phyloP scores from a whole-genome alignment of 2,797 vertebrate genomes.

The Neomorphus geoffroyi region DNA sequence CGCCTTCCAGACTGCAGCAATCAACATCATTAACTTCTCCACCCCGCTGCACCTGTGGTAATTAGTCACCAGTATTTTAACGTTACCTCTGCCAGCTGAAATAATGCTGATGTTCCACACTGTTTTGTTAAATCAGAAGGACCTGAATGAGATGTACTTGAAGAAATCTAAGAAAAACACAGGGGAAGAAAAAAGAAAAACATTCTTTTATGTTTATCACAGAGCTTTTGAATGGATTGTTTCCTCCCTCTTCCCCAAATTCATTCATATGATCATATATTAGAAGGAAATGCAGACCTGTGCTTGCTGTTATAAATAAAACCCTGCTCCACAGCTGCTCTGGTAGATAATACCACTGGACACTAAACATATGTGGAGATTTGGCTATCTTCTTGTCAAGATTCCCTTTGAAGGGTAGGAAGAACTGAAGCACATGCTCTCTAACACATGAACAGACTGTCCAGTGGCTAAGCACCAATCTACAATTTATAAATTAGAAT shows the following conservation, averaged over 20 bases:
- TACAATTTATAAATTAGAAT: too few relatives aligned
- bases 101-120: slow-evolving; percentile 80
- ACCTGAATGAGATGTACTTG: slow-evolving; percentile 77
- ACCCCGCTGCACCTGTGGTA: background rate
- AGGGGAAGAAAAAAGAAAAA: background rate
- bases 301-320: background rate
- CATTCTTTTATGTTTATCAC: background rate
- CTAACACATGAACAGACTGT: background rate
- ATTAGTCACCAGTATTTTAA: slow-evolving; percentile 52
- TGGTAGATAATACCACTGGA: background rate
- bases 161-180: slow-evolving; percentile 78
- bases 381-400: background rate
- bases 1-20: background rate
- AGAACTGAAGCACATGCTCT: background rate
- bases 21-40: slow-evolving; percentile 17
- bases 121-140: slow-evolving; percentile 80
- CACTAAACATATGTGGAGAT: background rate
- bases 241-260: background rate
- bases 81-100: slow-evolving; percentile 84
- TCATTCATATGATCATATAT: background rate
- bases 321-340: background rate
- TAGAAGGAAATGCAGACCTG: background rate
- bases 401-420: background rate
- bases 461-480: background rate
- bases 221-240: background rate